A percentile compares a stretch with the other conserved stretches of the same genome.
Conservation (phyloP, 2,113 vertebrate species). For the Ellobius talpinus region DNA sequence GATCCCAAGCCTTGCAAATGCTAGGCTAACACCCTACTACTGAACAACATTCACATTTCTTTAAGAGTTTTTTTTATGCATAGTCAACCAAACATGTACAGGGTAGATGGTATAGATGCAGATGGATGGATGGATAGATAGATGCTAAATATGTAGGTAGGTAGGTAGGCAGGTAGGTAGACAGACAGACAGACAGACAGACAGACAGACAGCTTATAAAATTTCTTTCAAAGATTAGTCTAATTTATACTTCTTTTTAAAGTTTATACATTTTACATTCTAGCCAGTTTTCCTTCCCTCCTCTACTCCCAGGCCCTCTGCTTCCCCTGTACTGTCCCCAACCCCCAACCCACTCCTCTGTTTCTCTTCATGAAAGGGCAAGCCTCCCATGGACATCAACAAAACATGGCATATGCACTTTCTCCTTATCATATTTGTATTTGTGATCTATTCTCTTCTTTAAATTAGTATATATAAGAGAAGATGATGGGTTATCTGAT, state of each 20-base stretch:
- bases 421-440: neutral
- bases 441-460: slow-evolving; percentile 11
- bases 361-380: too few species aligned
- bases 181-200: neutral
- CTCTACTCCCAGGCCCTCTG: too few species aligned
- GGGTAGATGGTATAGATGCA: neutral
- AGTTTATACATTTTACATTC: too few species aligned
- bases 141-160: neutral
- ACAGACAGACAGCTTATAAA: neutral
- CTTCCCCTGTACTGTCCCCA: too few species aligned
- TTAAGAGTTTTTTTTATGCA: neutral
- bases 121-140: neutral
- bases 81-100: neutral
- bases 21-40: neutral
- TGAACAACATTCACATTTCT: neutral
- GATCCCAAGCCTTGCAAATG: too few species aligned
- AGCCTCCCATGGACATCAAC: too few species aligned
- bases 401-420: neutral
- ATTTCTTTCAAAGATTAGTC: slow-evolving; percentile 10
- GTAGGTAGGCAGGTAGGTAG: neutral
- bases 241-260: neutral
- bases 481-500: neutral
- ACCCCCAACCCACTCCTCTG: too few species aligned
- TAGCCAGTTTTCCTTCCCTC: too few species aligned
- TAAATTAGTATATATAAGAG: neutral